Evolutionary conservation across 2,888 invertebrate species (phyloP).

Genomic region (Scaptomyza reducta): DNA sequence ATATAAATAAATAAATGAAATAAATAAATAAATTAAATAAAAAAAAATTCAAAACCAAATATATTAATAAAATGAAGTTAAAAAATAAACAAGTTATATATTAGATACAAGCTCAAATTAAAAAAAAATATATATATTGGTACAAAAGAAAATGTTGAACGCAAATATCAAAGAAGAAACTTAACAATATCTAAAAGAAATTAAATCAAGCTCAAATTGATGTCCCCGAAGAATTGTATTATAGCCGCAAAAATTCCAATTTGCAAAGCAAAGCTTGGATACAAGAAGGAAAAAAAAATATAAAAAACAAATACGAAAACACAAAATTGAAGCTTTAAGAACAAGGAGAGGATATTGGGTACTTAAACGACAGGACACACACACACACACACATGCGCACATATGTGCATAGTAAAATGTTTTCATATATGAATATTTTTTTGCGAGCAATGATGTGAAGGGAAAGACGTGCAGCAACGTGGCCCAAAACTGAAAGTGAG

Average conservation of each 20-base stretch:
- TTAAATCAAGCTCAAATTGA: conserved; percentile 50
- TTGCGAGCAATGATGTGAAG: conserved; percentile 34
- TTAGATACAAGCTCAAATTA: too few species aligned
- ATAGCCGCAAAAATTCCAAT: conserved; percentile 45
- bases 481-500: not conserved
- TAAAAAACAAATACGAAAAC: conserved; percentile 6
- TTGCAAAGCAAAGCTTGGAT: conserved; percentile 8
- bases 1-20: too few species aligned
- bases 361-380: conserved; percentile 28
- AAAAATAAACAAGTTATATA: too few species aligned
- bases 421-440: conserved; percentile 27
- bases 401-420: not conserved
- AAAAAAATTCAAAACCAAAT: too few species aligned
- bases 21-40: too few species aligned
- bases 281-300: not conserved
- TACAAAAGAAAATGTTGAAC: too few species aligned
- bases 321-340: conserved; percentile 1
- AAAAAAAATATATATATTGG: too few species aligned
- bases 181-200: conserved; percentile 34
- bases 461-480: not conserved
- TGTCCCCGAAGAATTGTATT: conserved; percentile 40
- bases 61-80: too few species aligned
- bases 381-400: not conserved
- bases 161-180: too few species aligned
- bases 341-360: not conserved